These are phyloP conservation scores for Drosophila picticornis DNA, from an alignment of 2,888 invertebrate species.

Conservation along the genomic window DNA sequence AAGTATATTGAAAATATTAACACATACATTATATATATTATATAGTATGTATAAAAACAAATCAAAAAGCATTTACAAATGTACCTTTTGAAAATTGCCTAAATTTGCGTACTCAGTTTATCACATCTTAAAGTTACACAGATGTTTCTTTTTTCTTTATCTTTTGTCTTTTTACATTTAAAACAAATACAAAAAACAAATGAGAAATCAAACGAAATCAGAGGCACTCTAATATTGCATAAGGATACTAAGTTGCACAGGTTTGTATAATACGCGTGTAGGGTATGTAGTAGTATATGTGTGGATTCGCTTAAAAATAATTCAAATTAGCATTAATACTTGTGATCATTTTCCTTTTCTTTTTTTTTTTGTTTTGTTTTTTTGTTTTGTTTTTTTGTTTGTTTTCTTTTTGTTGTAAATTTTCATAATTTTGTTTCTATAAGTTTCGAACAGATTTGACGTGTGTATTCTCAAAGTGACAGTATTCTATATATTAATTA, in stretches of 20 bases:
- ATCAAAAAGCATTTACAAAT: conserved; percentile 75
- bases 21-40: conserved; percentile 39
- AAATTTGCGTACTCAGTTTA: conserved; percentile 78
- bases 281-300: conserved; percentile 19
- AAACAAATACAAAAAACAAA: conserved; percentile 39
- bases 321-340: conserved; percentile 58
- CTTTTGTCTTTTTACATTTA: conserved; percentile 25
- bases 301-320: conserved; percentile 32
- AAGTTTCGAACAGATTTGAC: conserved; percentile 47
- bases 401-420: conserved; percentile 53
- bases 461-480: conserved; percentile 55
- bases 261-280: conserved; percentile 58
- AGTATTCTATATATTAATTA: conserved; percentile 62
- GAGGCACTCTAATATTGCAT: conserved; percentile 84
- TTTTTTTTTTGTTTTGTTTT: conserved; percentile 6
- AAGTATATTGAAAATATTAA: conserved; percentile 58
- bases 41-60: conserved; percentile 59
- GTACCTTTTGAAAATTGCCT: conserved; percentile 73
- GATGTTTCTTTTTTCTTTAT: conserved; percentile 50
- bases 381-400: conserved; percentile 8
- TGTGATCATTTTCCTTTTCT: conserved; percentile 21
- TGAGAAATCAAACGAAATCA: conserved; percentile 70
- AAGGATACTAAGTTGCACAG: conserved; percentile 80
- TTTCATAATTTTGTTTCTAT: conserved; percentile 57
- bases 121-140: conserved; percentile 76